Percentiles rank a stretch among this genome's conserved stretches.
Evolutionary conservation across 2,113 vertebrate species (phyloP).

Genomic region (Rhizomys pruinosus): DNA sequence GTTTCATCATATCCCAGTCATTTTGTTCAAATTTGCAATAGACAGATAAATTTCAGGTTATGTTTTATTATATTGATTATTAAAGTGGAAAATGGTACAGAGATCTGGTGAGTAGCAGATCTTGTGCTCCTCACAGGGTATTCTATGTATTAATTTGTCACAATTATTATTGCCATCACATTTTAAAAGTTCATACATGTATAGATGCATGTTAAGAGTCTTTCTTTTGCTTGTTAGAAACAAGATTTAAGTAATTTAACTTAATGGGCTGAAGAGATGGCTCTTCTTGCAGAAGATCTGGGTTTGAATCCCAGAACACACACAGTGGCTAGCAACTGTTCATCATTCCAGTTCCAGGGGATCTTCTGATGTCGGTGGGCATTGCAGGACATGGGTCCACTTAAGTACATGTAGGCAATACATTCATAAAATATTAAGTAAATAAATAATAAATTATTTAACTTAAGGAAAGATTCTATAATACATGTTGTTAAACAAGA

Average conservation of each 20-base stretch:
- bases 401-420: too few species aligned
- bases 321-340: too few species aligned
- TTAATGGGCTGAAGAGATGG: too few species aligned
- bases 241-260: constrained; percentile 7
- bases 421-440: too few species aligned
- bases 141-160: neutral
- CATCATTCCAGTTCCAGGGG: too few species aligned
- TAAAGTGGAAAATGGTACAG: neutral
- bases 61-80: neutral
- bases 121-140: neutral
- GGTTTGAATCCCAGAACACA: too few species aligned
- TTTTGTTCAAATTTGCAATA: constrained; percentile 13
- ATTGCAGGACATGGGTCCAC: too few species aligned
- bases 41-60: neutral
- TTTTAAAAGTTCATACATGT: neutral
- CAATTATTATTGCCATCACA: neutral
- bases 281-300: too few species aligned
- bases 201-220: neutral
- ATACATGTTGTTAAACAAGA: neutral
- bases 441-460: constrained; percentile 32
- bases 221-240: neutral
- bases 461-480: neutral
- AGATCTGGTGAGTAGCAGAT: neutral
- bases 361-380: too few species aligned
- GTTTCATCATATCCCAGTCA: neutral